Base-by-base conservation (phyloP, 2,888 invertebrate species). In the Reticulitermes lucifugus region DNA sequence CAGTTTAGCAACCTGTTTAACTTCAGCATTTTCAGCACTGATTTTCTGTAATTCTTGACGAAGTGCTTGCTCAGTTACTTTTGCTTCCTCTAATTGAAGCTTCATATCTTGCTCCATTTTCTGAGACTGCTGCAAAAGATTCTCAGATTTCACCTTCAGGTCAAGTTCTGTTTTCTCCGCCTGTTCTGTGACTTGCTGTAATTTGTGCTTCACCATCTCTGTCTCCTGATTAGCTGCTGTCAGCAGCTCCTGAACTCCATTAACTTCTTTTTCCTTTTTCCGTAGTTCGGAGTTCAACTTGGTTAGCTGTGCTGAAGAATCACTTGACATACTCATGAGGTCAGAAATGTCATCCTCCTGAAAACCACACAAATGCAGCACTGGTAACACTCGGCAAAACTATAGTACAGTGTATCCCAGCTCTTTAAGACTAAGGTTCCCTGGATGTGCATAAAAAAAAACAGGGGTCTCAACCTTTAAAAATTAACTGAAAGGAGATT, bases 271-370 rank as follows among this genome's bases (percentile, higher is more conserved):
- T 86, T 94, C 94, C 75, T 94, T 93, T 29, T 91, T 91, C 88
- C 93, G 92, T 0, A 94, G 89, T 87, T 93, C 92, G 87, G 93
- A 92, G 6, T 92, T 92, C 60, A 94, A 89, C 87, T 93, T 92
- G 85, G 91, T 90, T 82, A 94, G 91, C 88, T 94, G 93, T 85
- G 92, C 93, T 88, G 92, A 93, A 0, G 94, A 94, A 89, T 94
- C 93, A 25, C 92, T 93, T 0, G 94, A 92, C 87, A 93, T 92
- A 77, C 92, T 93, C 82, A 93, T 93, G 70, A 94, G 89, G 88
- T 92, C 92, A 83, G 93, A 90, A 86, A 95, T 92, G 89, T 89
- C 88, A 83, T 88, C 88, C 85, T 90, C 90, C 90, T 90, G 84
- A 41, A 87, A 87, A 1, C n/a, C n/a, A 65, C 65, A 65, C n/a